phyloP scores from a whole-genome alignment of 2,888 invertebrate species.

The Orthosia cruda region DNA sequence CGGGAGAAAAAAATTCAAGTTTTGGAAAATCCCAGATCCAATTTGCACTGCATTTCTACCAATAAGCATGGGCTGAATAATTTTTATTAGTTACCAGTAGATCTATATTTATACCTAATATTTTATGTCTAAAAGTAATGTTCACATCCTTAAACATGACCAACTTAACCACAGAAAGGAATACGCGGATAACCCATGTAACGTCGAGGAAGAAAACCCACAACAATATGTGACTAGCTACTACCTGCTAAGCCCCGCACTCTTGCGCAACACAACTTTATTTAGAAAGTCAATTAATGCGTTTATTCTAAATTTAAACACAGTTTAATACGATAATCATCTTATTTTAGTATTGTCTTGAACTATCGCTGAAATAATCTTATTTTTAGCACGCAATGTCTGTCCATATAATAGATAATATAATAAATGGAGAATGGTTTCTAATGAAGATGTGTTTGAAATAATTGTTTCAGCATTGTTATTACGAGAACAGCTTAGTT shows the following conservation, averaged over 20 bases:
- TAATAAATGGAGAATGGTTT: slow-evolving; percentile 36
- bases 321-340: slow-evolving; percentile 61
- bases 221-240: slow-evolving; percentile 20
- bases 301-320: slow-evolving; percentile 44
- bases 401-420: slow-evolving; percentile 32
- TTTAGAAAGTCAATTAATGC: slow-evolving; percentile 64
- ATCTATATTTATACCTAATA: not conserved
- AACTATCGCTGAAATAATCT: slow-evolving; percentile 64
- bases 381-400: slow-evolving; percentile 56
- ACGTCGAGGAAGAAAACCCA: slow-evolving; percentile 29
- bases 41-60: not conserved
- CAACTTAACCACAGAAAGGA: slow-evolving; percentile 21
- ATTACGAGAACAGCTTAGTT: slow-evolving; percentile 20
- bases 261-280: slow-evolving; percentile 53
- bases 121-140: not conserved
- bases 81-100: not conserved
- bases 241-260: slow-evolving; percentile 11
- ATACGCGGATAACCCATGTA: slow-evolving; percentile 11
- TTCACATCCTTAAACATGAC: not conserved
- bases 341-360: slow-evolving; percentile 62
- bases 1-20: too few relatives aligned
- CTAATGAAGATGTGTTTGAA: slow-evolving; percentile 51
- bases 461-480: slow-evolving; percentile 53
- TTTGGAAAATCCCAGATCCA: too few relatives aligned
- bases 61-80: not conserved